Base-by-base conservation (phyloP, 2,888 invertebrate species). In the Mythimna ferrago region DNA sequence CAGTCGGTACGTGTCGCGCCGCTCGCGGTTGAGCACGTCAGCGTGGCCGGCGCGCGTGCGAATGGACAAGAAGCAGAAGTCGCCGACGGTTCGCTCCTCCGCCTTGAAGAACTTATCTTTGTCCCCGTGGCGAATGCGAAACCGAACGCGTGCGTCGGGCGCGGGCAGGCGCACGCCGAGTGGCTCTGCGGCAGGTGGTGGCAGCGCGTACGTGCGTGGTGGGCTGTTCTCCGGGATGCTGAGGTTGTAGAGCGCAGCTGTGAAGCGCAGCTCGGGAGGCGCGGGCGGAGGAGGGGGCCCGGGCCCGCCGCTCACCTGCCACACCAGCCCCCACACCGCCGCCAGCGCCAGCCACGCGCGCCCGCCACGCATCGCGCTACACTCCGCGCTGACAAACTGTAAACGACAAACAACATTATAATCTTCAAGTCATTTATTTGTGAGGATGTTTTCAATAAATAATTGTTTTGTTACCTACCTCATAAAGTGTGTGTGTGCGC, bases 221-320 rank as follows among this genome's bases (percentile, higher is more conserved):
- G 98, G 97, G 87, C 98, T 98, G 96, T 99, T 99, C 95, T 99
- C 99, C 73, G 98, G 98, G 89, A 99, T 98, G 92, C 98, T 98
- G 89, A 98, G 98, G 97, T 99, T 99, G 97, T 99, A 99, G 38
- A 97, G 92, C 56, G 97, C 92, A 87, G 97, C 97, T 21, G 98
- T 97, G 95, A 99, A 99, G 83, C 96, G 97, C 92, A 98, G 89
- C 81, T 78, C 83, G 73, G 90, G 82, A 68, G 82, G 97, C 92
- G 87, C 97, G 97, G 26, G 51, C 51, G n/a, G 2, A 2, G 51
- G 19, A 9, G 51, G 97, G 97, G 96, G 81, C 54, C 91, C 93
- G 21, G 86, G 86, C 16, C 86, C 86, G 80, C 92, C 92, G 91
- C 88, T 90, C 90, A 78, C 88, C 87, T 86, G 84, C 87, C 85